phyloP scores from a whole-genome alignment of 2,797 vertebrate genomes.

The Corythornis leucogaster region DNA sequence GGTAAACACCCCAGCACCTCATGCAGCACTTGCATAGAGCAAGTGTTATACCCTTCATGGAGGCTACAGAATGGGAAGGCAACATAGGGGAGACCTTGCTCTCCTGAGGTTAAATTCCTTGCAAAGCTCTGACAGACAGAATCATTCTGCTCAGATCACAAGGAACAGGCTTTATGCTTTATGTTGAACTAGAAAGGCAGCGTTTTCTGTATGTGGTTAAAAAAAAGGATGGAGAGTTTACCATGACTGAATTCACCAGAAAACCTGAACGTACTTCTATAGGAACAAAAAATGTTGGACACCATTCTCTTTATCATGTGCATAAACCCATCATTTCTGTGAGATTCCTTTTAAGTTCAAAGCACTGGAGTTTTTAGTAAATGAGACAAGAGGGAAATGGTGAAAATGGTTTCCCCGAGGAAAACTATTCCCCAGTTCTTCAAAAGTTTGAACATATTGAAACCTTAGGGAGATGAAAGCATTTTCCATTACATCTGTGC shows the following conservation, averaged over 20 bases:
- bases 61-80: neutral
- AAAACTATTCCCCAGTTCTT: slow-evolving; percentile 32
- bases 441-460: neutral
- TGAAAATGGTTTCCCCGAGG: slow-evolving; percentile 34
- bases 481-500: slow-evolving; percentile 27
- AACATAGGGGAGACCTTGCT: neutral
- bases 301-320: neutral
- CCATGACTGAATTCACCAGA: neutral
- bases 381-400: slow-evolving; percentile 28
- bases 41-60: neutral
- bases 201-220: neutral
- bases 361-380: slow-evolving; percentile 3
- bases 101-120: neutral
- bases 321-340: neutral
- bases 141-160: neutral
- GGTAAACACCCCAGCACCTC: neutral
- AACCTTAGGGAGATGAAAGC: slow-evolving; percentile 10
- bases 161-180: neutral
- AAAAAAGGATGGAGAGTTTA: neutral
- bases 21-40: neutral
- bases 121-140: neutral
- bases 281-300: neutral
- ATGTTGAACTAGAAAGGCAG: neutral
- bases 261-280: slow-evolving; percentile 17
- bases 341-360: slow-evolving; percentile 43